Percentiles rank a stretch among this genome's conserved stretches.
Evolutionary conservation across 2,888 invertebrate species (phyloP).

Genomic region (Brassicogethes aeneus): DNA sequence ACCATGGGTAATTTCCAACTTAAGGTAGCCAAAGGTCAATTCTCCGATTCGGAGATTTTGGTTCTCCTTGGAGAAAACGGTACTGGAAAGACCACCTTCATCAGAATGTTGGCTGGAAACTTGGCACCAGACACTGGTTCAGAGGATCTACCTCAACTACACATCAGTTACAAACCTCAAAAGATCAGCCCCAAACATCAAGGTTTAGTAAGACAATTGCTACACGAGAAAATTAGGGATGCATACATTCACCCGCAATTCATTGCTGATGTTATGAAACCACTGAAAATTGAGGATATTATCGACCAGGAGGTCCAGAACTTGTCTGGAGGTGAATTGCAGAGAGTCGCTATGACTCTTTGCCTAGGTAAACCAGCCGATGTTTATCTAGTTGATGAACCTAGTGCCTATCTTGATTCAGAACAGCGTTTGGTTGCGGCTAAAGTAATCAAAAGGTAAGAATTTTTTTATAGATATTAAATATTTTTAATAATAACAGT

Average conservation of each 20-base stretch:
- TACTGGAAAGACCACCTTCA: slow-evolving; percentile 99
- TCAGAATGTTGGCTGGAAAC: slow-evolving; percentile 95
- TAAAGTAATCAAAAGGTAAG: slow-evolving; percentile 93
- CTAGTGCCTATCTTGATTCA: slow-evolving; percentile 97
- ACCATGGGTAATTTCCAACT: slow-evolving; percentile 73
- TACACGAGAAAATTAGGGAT: slow-evolving; percentile 96
- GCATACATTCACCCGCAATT: slow-evolving; percentile 97
- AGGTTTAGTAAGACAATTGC: slow-evolving; percentile 81
- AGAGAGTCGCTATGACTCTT: slow-evolving; percentile 90
- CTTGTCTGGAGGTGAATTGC: slow-evolving; percentile 98
- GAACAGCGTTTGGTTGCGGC: slow-evolving; percentile 99
- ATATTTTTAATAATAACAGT: slow-evolving; percentile 2
- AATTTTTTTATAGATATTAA: too few relatives aligned
- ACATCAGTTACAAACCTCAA: slow-evolving; percentile 99
- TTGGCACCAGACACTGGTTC: slow-evolving; percentile 79
- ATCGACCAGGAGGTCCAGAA: slow-evolving; percentile 98
- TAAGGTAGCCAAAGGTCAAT: slow-evolving; percentile 79
- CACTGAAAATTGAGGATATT: slow-evolving; percentile 91
- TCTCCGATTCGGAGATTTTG: slow-evolving; percentile 98
- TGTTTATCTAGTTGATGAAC: slow-evolving; percentile 97
- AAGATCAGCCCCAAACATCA: slow-evolving; percentile 98
- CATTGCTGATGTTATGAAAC: slow-evolving; percentile 97
- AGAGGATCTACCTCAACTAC: slow-evolving; percentile 76
- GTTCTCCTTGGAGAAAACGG: slow-evolving; percentile 97
- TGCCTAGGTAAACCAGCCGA: slow-evolving; percentile 98